Percentiles rank a stretch among this genome's conserved stretches.
These are phyloP conservation scores for Phrixothrix hirtus DNA, from an alignment of 2,888 invertebrate species.

Conservation along the genomic window DNA sequence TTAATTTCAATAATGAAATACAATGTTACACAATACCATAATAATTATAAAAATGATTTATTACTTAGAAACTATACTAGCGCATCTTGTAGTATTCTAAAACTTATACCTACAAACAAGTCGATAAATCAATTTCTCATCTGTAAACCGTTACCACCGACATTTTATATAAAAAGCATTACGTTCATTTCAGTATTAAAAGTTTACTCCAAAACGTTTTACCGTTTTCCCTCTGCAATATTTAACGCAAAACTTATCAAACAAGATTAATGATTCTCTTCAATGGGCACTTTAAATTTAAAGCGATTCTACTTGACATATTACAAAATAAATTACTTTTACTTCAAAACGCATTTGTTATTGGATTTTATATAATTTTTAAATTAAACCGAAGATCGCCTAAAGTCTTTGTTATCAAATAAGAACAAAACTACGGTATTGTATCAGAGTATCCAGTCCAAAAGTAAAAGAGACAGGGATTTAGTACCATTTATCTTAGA, in stretches of 20 bases:
- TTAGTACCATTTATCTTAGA: too few species aligned
- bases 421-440: too few species aligned
- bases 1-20: too few species aligned
- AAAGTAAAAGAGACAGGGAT: too few species aligned
- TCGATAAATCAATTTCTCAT: conserved; percentile 17
- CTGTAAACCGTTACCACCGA: conserved; percentile 6
- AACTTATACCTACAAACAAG: conserved; percentile 15
- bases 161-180: conserved; percentile 8
- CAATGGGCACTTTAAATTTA: conserved; percentile 2
- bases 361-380: too few species aligned
- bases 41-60: too few species aligned
- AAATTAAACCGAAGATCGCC: too few species aligned
- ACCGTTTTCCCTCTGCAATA: neutral
- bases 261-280: conserved; percentile 5
- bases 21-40: too few species aligned
- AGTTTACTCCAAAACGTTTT: conserved; percentile 3
- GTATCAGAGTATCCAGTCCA: too few species aligned
- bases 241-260: conserved; percentile 5
- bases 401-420: too few species aligned
- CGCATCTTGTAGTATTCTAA: conserved; percentile 8
- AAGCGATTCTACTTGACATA: conserved; percentile 1
- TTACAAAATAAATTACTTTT: neutral
- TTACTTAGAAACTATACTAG: too few species aligned
- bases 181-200: conserved; percentile 4
- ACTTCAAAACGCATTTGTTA: too few species aligned